These are phyloP conservation scores for Fistularia tabacaria DNA, from an alignment of 2,797 vertebrate genomes.

Conservation along the genomic window DNA sequence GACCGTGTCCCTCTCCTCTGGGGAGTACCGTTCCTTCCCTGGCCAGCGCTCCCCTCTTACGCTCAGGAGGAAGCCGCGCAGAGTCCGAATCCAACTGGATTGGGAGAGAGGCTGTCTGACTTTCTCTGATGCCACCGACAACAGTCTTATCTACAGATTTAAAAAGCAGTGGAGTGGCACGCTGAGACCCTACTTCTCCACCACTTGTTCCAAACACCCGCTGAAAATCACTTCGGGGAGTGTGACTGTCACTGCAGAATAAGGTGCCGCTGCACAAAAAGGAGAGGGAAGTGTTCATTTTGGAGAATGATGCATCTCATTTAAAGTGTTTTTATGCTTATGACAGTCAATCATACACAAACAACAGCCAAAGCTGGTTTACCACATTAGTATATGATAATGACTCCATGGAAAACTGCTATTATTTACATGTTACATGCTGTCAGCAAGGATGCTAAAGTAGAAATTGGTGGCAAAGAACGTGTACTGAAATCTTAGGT, in stretches of 20 bases:
- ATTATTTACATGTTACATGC: no score
- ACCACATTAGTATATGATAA: no score
- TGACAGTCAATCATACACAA: no score
- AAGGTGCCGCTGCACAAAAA: neutral
- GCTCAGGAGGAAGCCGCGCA: slow-evolving; percentile 33
- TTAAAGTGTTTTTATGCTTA: no score
- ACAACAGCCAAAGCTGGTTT: no score
- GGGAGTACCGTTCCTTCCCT: slow-evolving; percentile 45
- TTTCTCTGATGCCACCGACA: slow-evolving; percentile 38
- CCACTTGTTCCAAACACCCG: slow-evolving; percentile 25
- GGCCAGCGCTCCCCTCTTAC: slow-evolving; percentile 25
- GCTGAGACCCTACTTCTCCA: slow-evolving; percentile 31
- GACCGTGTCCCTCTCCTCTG: slow-evolving; percentile 47
- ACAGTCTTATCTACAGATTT: slow-evolving; percentile 33
- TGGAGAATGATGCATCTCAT: no score
- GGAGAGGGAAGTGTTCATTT: neutral
- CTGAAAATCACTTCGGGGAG: slow-evolving; percentile 24
- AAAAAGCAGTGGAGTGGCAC: slow-evolving; percentile 35
- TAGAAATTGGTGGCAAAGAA: no score
- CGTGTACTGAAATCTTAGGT: no score
- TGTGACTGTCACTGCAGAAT: slow-evolving; percentile 21
- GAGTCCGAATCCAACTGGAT: slow-evolving; percentile 40
- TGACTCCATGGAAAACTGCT: no score
- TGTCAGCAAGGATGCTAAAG: no score
- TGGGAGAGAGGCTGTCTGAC: slow-evolving; percentile 43